Conservation (phyloP, 2,797 vertebrate genomes). For the Emys orbicularis region DNA sequence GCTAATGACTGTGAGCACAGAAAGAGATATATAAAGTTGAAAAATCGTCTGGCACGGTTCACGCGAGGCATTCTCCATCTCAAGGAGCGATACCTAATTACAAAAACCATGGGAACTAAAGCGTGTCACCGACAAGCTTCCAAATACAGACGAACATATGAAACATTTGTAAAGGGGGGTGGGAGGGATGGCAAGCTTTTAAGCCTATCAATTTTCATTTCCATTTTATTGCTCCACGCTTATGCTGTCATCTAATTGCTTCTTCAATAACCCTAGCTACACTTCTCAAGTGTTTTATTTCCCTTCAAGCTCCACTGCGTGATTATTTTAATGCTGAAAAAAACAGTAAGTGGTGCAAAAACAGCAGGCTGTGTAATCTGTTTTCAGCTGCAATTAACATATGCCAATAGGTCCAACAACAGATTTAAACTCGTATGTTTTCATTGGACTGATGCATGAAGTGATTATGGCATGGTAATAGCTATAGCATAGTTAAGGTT, state of each 20-base stretch:
- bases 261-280: background rate
- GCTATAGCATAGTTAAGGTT: background rate
- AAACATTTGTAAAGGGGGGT: background rate
- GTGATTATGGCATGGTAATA: background rate
- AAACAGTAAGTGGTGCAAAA: background rate
- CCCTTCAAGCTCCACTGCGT: background rate
- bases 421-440: background rate
- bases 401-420: background rate
- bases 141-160: background rate
- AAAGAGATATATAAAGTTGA: background rate
- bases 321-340: background rate
- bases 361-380: conserved; percentile 25
- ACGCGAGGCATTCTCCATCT: background rate
- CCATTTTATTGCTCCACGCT: background rate
- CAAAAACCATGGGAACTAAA: background rate
- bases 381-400: conserved; percentile 8
- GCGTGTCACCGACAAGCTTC: background rate
- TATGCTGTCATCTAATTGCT: conserved; percentile 3
- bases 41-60: background rate
- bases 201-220: background rate
- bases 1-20: background rate
- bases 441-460: background rate
- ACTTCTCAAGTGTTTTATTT: background rate
- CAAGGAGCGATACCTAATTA: background rate
- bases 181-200: background rate